Evolutionary conservation across 92 coral and sea anemone species (phyloP).

Genomic region (Desmophyllum pertusum): DNA sequence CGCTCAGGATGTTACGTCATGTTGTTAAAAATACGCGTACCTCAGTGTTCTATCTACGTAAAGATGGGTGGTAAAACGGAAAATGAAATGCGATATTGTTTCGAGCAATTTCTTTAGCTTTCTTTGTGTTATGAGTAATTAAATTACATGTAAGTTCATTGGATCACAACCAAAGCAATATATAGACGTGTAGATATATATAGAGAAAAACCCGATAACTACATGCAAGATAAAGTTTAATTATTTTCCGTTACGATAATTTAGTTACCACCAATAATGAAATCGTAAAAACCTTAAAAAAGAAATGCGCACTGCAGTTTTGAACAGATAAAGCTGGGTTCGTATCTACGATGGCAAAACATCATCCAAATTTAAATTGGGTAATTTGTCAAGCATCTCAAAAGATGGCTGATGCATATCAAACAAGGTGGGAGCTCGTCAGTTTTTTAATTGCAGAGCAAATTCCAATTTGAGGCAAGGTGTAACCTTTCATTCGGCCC

Average conservation of each 20-base stretch:
- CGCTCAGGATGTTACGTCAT: constrained; percentile 1
- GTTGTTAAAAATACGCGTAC: neutral
- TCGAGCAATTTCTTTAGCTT: neutral
- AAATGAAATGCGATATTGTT: constrained; percentile 1
- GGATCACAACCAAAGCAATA: neutral
- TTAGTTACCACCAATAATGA: neutral
- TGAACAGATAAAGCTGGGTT: too few species aligned
- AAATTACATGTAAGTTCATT: neutral
- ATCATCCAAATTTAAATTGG: too few species aligned
- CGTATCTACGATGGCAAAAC: too few species aligned
- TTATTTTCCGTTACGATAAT: neutral
- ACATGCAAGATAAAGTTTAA: neutral
- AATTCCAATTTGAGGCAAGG: too few species aligned
- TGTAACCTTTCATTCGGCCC: too few species aligned
- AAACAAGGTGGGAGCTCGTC: too few species aligned
- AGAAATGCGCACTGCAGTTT: neutral
- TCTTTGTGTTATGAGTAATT: too few species aligned
- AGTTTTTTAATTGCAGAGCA: too few species aligned
- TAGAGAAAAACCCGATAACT: neutral
- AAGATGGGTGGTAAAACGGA: neutral
- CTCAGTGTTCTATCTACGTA: neutral
- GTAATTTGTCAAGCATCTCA: too few species aligned
- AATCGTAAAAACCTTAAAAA: neutral
- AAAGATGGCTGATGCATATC: too few species aligned
- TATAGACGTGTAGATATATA: too few species aligned